These are phyloP conservation scores for Protobothrops flavoviridis DNA, from an alignment of 2,113 vertebrate genomes.

Conservation along the genomic window DNA sequence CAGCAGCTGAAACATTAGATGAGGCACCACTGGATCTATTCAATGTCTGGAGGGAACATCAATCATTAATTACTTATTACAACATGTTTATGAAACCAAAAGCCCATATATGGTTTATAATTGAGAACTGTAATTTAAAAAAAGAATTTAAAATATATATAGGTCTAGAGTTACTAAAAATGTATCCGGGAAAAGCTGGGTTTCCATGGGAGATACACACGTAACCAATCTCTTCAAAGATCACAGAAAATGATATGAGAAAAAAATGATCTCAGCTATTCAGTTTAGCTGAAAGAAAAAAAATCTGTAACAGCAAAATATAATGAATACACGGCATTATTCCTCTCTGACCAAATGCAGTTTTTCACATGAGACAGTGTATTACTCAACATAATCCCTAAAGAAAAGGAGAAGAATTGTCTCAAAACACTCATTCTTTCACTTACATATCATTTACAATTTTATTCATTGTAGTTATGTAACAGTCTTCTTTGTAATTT, in stretches of 20 bases:
- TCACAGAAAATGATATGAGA: background rate
- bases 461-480: background rate
- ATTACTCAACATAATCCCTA: background rate
- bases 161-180: background rate
- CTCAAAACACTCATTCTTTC: background rate
- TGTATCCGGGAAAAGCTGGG: background rate
- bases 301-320: background rate
- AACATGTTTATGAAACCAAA: background rate
- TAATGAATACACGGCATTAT: background rate
- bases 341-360: background rate
- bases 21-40: background rate
- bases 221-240: background rate
- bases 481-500: background rate
- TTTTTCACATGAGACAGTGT: background rate
- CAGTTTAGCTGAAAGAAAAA: background rate
- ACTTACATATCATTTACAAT: background rate
- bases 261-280: background rate
- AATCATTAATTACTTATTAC: background rate
- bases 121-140: background rate
- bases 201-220: background rate
- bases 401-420: background rate
- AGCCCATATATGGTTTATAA: background rate
- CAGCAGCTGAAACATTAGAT: background rate
- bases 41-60: background rate
- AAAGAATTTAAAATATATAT: background rate